Evolutionary conservation across 2,797 vertebrate species (phyloP), one percentile per base, ranked within the genome.

Genomic region (Hippocampus kuda): DNA sequence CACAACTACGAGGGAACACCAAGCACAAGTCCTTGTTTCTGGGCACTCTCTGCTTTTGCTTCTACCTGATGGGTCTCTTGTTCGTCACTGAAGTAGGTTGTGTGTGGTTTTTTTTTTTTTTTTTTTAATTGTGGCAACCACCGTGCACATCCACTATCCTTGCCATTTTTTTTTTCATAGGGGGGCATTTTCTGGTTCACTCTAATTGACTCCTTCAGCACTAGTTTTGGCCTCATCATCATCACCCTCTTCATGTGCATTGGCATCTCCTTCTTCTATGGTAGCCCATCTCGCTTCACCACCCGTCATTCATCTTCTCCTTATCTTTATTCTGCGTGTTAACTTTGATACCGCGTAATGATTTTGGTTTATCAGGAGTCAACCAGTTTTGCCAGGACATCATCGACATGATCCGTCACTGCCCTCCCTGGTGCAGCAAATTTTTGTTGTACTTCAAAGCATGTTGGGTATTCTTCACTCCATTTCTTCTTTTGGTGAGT

Each of bases 161-260:
- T 16, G 18, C 49, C 49, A 51, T 64, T 66, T 42, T 77, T 62
- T 86, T 86, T 66, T 75, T 72, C 71, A 68, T 84, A 94, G 93
- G 93, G 93, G 73, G 93, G 93, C n/a, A 93, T 94, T 83, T 93
- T 93, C 88, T 94, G 93, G 93, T 93, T 94, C 86, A 94, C 93
- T 44, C 91, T 94, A 81, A 92, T 94, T 77, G 93, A 94, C 83
- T 89, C 92, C 70, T 94, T 92, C 91, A 91, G 89, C 88, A 93
- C 93, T 82, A 94, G 93, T 80, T 94, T 94, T 2, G 93, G 93
- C 74, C 92, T 94, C 86, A 93, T 94, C 88, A 92, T 94, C 89
- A 93, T 94, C 87, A 85, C 92, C 74, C 85, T 94, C 75, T 94
- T 93, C 89, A 94, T 93, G 92, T 93, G 92, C 80, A 76, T 93